Evolutionary conservation across 1,140 invertebrate species (phyloP), one percentile per base, ranked within the genome.

Genomic region (Drosophila nigrodunni): DNA sequence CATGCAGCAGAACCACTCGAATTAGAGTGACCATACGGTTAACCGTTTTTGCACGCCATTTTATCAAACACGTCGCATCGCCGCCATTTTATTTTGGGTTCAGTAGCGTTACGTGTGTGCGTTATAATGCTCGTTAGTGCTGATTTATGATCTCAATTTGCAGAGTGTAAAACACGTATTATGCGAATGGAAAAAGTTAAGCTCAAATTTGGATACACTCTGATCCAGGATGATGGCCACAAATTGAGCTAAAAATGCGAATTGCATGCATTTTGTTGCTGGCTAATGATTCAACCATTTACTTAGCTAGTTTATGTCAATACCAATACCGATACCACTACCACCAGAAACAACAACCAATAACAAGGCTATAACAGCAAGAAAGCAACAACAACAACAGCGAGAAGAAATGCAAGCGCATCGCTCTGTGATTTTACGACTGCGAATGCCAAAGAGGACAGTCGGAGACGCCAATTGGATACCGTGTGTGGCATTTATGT

Each of bases 401-500:
- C 4, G 25, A 30, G 3, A 2, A 30, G 25, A 30, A 86, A 58
- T 74, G 79, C 74, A 87, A 70, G 71, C 79, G 83, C 82, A 79
- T 86, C 82, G 68, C 58, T 86, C 61, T 57, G 52, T 55, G 76
- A 87, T 65, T 86, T 86, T 86, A 86, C 78, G 83, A 58, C 60
- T 43, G 1, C 59, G 54, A 52, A 46, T 71, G 57, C 58, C 44
- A 57, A 68, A 80, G 49, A 61, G 59, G 78, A 86, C 78, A 52
- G 81, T 41, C 25, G 54, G 34, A 64, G 52, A 62, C 54, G 58
- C 52, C 64, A 78, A 76, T 83, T 72, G 68, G 35, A 62, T 80
- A 67, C 55, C 72, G 72, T 82, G 82, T 86, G 82, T 86, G 82
- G 82, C 83, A 86, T 87, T 79, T 79, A 74, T 82, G 83, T 74